Evolutionary conservation across 2,888 invertebrate species (phyloP).

Genomic region (Polymixis lichenea): DNA sequence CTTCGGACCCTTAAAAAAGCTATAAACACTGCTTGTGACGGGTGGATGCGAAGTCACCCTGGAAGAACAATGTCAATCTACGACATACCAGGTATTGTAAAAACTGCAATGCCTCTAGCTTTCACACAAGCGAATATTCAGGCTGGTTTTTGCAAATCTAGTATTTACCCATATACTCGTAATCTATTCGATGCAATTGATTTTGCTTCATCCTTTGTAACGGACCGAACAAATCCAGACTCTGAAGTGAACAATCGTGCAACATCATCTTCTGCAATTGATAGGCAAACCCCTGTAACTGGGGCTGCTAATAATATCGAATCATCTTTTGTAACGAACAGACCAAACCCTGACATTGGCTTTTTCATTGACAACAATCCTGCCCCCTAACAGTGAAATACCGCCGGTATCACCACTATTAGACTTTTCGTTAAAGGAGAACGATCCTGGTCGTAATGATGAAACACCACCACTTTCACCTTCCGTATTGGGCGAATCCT

Average conservation of each 20-base stretch:
- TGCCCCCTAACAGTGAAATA: too few species aligned
- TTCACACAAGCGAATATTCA: constrained; percentile 1
- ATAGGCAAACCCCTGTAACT: not conserved
- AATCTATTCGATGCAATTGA: constrained; percentile 7
- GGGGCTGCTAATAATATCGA: too few species aligned
- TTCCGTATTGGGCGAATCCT: too few species aligned
- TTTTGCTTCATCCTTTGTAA: constrained; percentile 9
- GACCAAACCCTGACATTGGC: too few species aligned
- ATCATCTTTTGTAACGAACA: too few species aligned
- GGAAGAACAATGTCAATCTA: constrained; percentile 12
- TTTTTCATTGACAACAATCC: too few species aligned
- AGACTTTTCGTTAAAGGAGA: too few species aligned
- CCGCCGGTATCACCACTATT: too few species aligned
- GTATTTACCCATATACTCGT: constrained; percentile 4
- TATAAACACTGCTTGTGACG: constrained; percentile 1
- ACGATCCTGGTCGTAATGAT: too few species aligned
- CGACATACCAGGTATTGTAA: constrained; percentile 17
- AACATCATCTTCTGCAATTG: not conserved
- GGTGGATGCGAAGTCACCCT: constrained; percentile 10
- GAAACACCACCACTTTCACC: too few species aligned
- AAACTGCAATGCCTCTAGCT: constrained; percentile 5
- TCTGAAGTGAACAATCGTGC: not conserved
- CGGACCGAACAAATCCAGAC: constrained; percentile 1
- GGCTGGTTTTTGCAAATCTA: constrained; percentile 13
- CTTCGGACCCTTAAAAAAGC: constrained; percentile 19